A percentile compares a stretch with the other conserved stretches of the same genome.
These are phyloP conservation scores for Psephotus haematonotus DNA, from an alignment of 2,113 vertebrate genomes.

Conservation along the genomic window DNA sequence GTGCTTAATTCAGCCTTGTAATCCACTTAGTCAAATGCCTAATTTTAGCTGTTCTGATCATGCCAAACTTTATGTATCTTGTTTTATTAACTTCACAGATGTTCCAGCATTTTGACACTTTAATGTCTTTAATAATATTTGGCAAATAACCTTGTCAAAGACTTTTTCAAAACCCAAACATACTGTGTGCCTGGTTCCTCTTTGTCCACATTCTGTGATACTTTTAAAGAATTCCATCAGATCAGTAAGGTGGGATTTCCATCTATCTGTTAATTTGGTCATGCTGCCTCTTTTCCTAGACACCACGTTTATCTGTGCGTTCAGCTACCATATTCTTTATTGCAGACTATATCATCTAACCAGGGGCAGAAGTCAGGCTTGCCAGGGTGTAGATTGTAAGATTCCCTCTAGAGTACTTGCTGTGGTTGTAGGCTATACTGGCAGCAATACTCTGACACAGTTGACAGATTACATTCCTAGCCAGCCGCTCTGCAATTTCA, in stretches of 20 bases:
- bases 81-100: not conserved
- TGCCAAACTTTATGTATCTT: not conserved
- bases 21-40: not conserved
- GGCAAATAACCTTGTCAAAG: not conserved
- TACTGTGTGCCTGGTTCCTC: fast-evolving
- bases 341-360: not conserved
- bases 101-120: not conserved
- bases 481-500: not conserved
- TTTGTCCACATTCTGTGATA: not conserved
- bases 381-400: not conserved
- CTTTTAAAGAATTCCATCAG: not conserved
- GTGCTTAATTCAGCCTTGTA: not conserved
- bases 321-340: not conserved
- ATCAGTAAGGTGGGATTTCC: not conserved
- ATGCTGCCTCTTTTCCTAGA: not conserved
- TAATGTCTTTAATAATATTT: not conserved
- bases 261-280: not conserved
- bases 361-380: not conserved
- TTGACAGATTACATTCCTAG: not conserved
- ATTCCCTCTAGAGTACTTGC: not conserved
- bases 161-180: not conserved
- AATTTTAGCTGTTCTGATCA: not conserved
- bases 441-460: not conserved
- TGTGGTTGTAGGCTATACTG: not conserved
- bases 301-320: not conserved